Evolutionary conservation across 1,140 invertebrate species (phyloP), one percentile per base, ranked within the genome.

Genomic region (Aphelinus atriplicis): DNA sequence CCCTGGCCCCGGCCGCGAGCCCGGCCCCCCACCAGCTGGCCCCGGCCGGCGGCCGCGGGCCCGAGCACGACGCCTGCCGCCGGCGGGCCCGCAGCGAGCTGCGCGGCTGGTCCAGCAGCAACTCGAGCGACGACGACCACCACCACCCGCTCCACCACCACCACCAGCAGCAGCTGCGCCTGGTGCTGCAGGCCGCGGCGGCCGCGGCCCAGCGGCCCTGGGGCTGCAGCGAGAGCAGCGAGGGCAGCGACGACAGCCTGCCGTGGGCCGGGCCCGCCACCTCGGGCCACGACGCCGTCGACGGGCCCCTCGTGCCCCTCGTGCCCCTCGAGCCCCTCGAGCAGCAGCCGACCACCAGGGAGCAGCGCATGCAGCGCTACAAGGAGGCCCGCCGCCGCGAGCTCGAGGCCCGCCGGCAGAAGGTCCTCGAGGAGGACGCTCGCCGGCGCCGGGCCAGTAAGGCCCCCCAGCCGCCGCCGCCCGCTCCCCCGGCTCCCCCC

Each of bases 171-270:
- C 1, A 56, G 7, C n/a, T 55, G 43, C 5, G 26, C 53, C 7
- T 26, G 46, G 6, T 84, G 0, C n/a, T 85, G 2, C 76, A 73
- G 1, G 85, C 9, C 51, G 9, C 51, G 4, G 51, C 51, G 51
- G 51, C 51, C 9, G 75, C 74, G 57, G 80, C 78, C 72, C 80
- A 75, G 57, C 78, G 86, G 10, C 80, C 82, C 1, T 88, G 86
- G 86, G 85, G 85, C 46, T 87, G 84, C 75, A 86, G 84, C 77
- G 85, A 88, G 67, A 88, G 87, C 74, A 88, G 87, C 77, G 88
- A 89, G 51, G 87, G 87, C 7, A 88, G 86, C 73, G 86, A 88
- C 78, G 86, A 88, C 67, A 87, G 86, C 65, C 75, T 88, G 0
- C 84, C 84, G 45, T 88, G 84, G 84, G 61, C 46, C 1, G 73